A percentile compares a stretch with the other conserved stretches of the same genome.
These are phyloP conservation scores for Sclerurus mexicanus DNA, from an alignment of 2,113 vertebrate species.

Conservation along the genomic window DNA sequence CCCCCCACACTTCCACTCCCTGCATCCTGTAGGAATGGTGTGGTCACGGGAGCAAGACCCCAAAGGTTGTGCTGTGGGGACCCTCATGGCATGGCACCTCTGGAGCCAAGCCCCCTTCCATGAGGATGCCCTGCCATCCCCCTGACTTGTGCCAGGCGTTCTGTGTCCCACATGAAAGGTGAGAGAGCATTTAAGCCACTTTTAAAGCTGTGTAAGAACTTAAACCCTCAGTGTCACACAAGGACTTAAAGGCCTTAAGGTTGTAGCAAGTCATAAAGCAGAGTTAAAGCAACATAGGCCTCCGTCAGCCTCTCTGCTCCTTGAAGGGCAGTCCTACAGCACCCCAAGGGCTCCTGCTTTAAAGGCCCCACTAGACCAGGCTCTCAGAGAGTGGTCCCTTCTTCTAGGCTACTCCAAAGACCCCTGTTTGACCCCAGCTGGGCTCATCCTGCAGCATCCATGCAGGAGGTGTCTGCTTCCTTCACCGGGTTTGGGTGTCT, in stretches of 20 bases:
- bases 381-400: background rate
- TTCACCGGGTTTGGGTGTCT: background rate
- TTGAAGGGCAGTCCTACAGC: background rate
- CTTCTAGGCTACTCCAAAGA: background rate
- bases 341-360: background rate
- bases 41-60: rapidly evolving
- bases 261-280: background rate
- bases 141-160: background rate
- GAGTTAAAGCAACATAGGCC: conserved; percentile 3
- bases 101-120: background rate
- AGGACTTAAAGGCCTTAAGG: conserved; percentile 23
- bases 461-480: background rate
- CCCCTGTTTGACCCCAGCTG: rapidly evolving
- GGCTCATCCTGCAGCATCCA: background rate
- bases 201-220: conserved; percentile 19
- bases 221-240: conserved; percentile 32
- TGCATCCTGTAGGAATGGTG: background rate
- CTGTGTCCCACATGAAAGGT: background rate
- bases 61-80: rapidly evolving
- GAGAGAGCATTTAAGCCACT: background rate
- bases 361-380: background rate
- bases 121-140: rapidly evolving
- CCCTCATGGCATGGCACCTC: rapidly evolving
- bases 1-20: background rate
- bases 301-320: background rate